Percentiles rank a stretch among this genome's conserved stretches.
These are phyloP conservation scores for Myotis davidii DNA, from an alignment of 2,113 vertebrate genomes.

Conservation along the genomic window DNA sequence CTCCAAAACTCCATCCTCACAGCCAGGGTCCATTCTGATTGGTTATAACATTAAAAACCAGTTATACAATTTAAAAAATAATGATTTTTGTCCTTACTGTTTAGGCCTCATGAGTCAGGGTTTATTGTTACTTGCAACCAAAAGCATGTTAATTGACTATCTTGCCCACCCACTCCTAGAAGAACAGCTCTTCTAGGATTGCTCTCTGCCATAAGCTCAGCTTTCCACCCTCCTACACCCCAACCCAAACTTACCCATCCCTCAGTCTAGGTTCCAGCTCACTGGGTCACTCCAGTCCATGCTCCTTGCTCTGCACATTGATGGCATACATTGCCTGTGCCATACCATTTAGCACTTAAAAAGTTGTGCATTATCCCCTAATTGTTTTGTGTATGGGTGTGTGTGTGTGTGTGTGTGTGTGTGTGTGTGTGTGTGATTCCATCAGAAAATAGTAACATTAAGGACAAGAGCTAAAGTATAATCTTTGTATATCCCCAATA, in stretches of 20 bases:
- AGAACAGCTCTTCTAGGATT: not conserved
- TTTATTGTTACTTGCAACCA: not conserved
- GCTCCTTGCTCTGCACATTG: not conserved
- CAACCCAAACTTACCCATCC: not conserved
- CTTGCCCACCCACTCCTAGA: not conserved
- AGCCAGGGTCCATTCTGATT: not conserved
- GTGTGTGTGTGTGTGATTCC: not conserved
- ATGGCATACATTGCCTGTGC: not conserved
- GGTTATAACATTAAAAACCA: not conserved
- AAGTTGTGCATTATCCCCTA: not conserved
- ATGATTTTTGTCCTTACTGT: not conserved
- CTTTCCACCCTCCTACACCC: not conserved
- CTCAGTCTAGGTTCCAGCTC: not conserved
- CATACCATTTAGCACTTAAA: not conserved
- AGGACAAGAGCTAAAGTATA: not conserved
- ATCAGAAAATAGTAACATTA: not conserved
- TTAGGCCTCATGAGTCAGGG: not conserved
- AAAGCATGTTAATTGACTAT: not conserved
- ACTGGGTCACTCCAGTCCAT: not conserved
- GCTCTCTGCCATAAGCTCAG: not conserved
- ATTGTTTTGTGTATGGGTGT: not conserved
- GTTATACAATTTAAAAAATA: not conserved
- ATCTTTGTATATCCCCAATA: not conserved
- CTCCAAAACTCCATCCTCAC: not conserved
- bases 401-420: not conserved